A percentile compares a stretch with the other conserved stretches of the same genome.
phyloP scores from a whole-genome alignment of 1,140 invertebrate genomes.

The Laupala kohalensis region DNA sequence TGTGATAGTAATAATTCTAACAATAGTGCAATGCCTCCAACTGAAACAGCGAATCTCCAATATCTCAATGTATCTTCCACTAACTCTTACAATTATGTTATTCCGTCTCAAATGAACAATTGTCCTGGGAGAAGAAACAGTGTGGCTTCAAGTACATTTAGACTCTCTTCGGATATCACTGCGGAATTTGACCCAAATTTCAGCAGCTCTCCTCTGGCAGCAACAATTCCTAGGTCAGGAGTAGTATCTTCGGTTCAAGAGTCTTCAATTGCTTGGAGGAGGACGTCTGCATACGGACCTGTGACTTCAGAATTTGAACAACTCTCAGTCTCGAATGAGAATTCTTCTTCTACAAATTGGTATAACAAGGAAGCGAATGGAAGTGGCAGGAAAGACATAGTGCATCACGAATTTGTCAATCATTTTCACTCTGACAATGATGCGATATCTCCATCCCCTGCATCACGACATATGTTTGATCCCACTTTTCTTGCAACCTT shows the following conservation, averaged over 20 bases:
- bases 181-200: not conserved
- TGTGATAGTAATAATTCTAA: not conserved
- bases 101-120: not conserved
- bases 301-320: not conserved
- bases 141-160: not conserved
- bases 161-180: not conserved
- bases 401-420: not conserved
- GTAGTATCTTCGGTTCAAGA: not conserved
- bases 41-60: not conserved
- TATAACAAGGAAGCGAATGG: no score
- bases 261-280: not conserved
- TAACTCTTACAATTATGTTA: no score
- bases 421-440: not conserved
- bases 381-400: not conserved
- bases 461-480: constrained; percentile 31
- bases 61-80: not conserved
- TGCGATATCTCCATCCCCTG: not conserved
- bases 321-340: not conserved
- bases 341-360: not conserved
- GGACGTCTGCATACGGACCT: not conserved
- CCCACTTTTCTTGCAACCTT: constrained; percentile 42
- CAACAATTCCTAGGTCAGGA: not conserved
- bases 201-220: not conserved
- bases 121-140: not conserved
- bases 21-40: not conserved